Evolutionary conservation across 2,888 invertebrate species (phyloP), one percentile per base, ranked within the genome.

Genomic region (Chrysolina americana): DNA sequence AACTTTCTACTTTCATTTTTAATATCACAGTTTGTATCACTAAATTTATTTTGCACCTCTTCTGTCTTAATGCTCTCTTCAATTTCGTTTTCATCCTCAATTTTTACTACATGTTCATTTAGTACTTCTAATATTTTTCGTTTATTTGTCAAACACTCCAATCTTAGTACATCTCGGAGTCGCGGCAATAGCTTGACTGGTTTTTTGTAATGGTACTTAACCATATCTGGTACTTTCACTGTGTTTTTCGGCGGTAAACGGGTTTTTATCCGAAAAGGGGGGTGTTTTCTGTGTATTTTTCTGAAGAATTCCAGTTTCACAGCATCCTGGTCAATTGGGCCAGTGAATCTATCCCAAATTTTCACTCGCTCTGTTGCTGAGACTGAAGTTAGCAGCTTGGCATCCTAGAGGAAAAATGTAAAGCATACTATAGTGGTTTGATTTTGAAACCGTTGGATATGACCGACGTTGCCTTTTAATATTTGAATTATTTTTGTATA

Each of bases 361-460:
- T 94, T 94, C 36, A 97, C 92, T 11, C 98, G 92, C 87, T 98
- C 96, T 0, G 95, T 94, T n/a, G 95, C 92, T 41, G 96, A 94
- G 68, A 94, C 91, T 0, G 95, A 94, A 76, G 93, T 93, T 71
- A 98, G 90, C 78, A 97, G 87, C 86, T 94, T 94, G 84, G 94
- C 92, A 87, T 97, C 96, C 94, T 94, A 83, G 28, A 87, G 70
- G 64, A 74, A 47, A 64, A 23, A 28, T 4, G 8, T 3, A 36
- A 36, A n/a, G n/a, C n/a, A n/a, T n/a, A 36, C 36, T 36, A 6
- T 36, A 36, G 36, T 36, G 36, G 36, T 3, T 36, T 36, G 36
- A 36, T 36, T 36, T 36, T 36, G 36, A 36, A 36, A 36, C 36
- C 36, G 8, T 8, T 36, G 36, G 0, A 36, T 36, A 36, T 36